Percentiles rank a stretch among this genome's conserved stretches.
phyloP scores from a whole-genome alignment of 2,113 vertebrate genomes.

The Brachypteracias leptosomus region DNA sequence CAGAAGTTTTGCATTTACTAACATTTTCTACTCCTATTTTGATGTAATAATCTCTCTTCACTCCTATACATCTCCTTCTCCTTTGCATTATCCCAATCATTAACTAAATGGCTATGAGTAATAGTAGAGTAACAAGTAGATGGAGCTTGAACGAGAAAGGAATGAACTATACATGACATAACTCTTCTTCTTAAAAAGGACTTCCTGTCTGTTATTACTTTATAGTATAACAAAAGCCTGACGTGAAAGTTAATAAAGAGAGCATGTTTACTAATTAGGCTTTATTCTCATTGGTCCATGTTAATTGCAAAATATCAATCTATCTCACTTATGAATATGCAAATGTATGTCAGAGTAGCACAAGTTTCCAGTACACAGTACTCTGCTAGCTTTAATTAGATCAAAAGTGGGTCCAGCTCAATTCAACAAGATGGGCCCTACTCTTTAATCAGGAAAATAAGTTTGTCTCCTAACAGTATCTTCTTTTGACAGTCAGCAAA shows the following conservation, averaged over 20 bases:
- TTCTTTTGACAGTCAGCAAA: conserved; percentile 78
- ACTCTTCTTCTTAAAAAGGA: conserved; percentile 16
- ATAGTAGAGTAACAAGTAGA: not conserved
- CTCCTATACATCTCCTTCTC: not conserved
- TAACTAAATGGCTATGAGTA: not conserved
- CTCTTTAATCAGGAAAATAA: conserved; percentile 79
- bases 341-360: conserved; percentile 74
- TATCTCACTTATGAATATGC: conserved; percentile 79
- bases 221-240: conserved; percentile 70
- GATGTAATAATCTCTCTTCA: not conserved
- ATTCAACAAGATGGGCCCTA: conserved; percentile 70
- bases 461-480: conserved; percentile 75
- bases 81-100: not conserved
- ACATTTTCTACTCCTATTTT: not conserved
- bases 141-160: conserved; percentile 10
- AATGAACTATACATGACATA: conserved; percentile 14
- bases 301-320: conserved; percentile 81
- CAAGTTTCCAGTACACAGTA: conserved; percentile 68
- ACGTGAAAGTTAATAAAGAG: conserved; percentile 81
- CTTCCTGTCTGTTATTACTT: conserved; percentile 68
- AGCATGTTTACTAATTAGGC: conserved; percentile 79
- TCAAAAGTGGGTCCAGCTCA: conserved; percentile 75
- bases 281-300: conserved; percentile 75
- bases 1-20: not conserved
- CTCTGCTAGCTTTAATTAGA: conserved; percentile 78